Conservation (phyloP, 2,888 invertebrate genomes). For the Eugnorisma glareosa region DNA sequence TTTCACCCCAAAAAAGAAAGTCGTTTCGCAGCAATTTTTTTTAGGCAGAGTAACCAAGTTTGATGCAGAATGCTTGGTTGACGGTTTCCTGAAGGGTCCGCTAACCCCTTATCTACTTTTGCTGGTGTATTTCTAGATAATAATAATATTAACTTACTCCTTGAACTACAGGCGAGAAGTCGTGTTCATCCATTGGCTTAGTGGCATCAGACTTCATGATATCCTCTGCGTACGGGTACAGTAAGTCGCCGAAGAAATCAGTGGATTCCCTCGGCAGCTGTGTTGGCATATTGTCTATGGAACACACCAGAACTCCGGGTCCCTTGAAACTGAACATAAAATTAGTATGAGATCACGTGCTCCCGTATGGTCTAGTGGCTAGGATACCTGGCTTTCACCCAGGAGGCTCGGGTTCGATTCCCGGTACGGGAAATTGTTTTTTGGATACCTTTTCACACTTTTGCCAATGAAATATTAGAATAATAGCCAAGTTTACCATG, state of each 20-base stretch:
- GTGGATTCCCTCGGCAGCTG: slow-evolving; percentile 99
- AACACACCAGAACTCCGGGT: slow-evolving; percentile 99
- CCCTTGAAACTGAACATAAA: slow-evolving; percentile 94
- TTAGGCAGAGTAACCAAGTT: too few relatives aligned
- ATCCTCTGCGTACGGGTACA: slow-evolving; percentile 96
- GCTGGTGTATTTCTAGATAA: neutral
- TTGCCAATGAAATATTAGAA: neutral
- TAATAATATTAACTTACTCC: slow-evolving; percentile 88
- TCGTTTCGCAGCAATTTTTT: too few relatives aligned
- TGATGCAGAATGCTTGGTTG: too few relatives aligned
- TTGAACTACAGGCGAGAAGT: slow-evolving; percentile 93
- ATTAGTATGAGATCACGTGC: rapidly evolving
- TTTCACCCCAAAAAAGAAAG: too few relatives aligned
- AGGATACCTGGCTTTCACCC: slow-evolving; percentile 93
- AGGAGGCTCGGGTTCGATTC: slow-evolving; percentile 94
- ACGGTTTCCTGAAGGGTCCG: too few relatives aligned
- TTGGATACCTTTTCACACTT: neutral
- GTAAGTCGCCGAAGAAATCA: slow-evolving; percentile 98
- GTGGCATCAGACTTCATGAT: slow-evolving; percentile 96
- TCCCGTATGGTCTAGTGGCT: slow-evolving; percentile 92
- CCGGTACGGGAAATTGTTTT: slow-evolving; percentile 90
- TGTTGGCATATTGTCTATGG: slow-evolving; percentile 99
- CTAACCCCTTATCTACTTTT: too few relatives aligned
- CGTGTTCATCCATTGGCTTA: slow-evolving; percentile 94
- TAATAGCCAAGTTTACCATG: neutral